Evolutionary conservation across 2,888 invertebrate species (phyloP).

Genomic region (Patella caerulea): DNA sequence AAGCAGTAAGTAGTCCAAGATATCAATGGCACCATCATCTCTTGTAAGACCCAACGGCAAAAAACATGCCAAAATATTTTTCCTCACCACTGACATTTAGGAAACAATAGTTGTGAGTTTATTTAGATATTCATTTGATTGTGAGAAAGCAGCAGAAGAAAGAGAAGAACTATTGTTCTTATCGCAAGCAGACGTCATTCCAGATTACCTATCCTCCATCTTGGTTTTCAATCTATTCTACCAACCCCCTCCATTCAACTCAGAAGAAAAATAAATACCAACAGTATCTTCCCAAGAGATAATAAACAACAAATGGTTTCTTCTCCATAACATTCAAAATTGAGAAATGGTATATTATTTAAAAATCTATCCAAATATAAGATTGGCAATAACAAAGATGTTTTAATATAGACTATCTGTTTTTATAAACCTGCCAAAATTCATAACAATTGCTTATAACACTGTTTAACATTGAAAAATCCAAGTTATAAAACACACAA

Average conservation of each 20-base stretch:
- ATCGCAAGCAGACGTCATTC: not conserved
- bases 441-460: too few relatives aligned
- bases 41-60: not conserved
- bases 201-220: constrained; percentile 5
- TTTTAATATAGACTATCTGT: too few relatives aligned
- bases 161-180: constrained; percentile 10
- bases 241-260: not conserved
- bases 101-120: not conserved
- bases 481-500: too few relatives aligned
- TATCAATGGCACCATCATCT: constrained; percentile 10
- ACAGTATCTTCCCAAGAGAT: not conserved
- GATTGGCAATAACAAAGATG: not conserved
- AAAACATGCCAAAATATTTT: constrained; percentile 10
- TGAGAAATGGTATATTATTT: not conserved
- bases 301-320: constrained; percentile 5
- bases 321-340: not conserved
- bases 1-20: not conserved
- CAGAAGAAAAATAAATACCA: constrained; percentile 7
- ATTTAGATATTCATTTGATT: constrained; percentile 5
- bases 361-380: constrained; percentile 6
- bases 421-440: too few relatives aligned
- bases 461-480: too few relatives aligned
- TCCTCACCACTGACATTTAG: constrained; percentile 2
- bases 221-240: constrained; percentile 7
- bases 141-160: not conserved